These are phyloP conservation scores for Chironomus riparius DNA, from an alignment of 2,888 invertebrate species.

Conservation along the genomic window DNA sequence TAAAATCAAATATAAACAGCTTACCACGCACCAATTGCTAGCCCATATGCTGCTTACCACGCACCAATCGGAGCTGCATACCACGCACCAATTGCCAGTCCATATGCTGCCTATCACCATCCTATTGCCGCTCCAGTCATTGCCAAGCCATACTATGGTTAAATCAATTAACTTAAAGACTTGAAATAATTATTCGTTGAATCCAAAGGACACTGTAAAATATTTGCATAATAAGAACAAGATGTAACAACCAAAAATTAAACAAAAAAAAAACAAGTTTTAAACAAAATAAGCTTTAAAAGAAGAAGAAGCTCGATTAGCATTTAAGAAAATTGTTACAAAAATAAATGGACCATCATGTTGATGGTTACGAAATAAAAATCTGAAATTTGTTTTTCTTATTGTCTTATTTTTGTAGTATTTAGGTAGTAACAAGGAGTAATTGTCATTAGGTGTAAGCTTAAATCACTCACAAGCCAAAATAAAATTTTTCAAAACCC, in stretches of 20 bases:
- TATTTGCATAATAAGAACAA: no score
- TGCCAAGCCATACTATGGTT: conserved; percentile 26
- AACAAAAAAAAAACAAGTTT: background rate
- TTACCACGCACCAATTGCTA: conserved; percentile 26
- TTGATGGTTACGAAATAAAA: background rate
- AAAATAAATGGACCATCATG: background rate
- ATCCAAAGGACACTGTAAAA: background rate
- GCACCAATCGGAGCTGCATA: background rate
- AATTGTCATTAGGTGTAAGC: no score
- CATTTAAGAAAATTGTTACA: background rate
- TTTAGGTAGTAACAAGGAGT: no score
- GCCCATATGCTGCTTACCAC: conserved; percentile 27
- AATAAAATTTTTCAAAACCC: no score
- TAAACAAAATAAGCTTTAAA: background rate
- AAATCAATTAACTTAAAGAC: conserved; percentile 17
- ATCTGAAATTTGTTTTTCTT: background rate
- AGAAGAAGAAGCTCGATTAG: background rate
- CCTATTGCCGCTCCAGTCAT: conserved; percentile 30
- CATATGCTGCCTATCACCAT: conserved; percentile 26
- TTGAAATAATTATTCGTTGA: background rate
- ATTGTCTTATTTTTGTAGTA: background rate
- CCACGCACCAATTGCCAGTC: conserved; percentile 27
- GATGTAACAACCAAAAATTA: no score
- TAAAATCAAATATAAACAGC: conserved; percentile 29
- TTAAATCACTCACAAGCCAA: no score